Base-by-base conservation (phyloP, 1,140 invertebrate genomes). In the Pogonomyrmex barbatus region DNA sequence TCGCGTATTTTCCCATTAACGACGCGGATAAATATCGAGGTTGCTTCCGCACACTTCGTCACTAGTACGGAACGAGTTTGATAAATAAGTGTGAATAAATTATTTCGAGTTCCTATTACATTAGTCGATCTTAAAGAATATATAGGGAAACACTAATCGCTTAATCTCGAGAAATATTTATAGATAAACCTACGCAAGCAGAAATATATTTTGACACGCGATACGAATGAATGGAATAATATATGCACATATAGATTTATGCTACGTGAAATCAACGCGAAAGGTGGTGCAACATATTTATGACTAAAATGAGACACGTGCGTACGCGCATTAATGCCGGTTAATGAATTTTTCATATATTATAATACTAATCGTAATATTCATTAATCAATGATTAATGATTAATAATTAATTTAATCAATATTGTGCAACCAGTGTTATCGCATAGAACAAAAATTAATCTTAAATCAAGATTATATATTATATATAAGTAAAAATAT, bases 1-100 rank as follows among this genome's bases (percentile, higher is more conserved):
- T 89, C 89, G 70, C 86, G 75, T 85, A 90, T 90, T 85, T 88
- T 82, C 79, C 71, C 86, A 90, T 90, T 90, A 89, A 90, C 62
- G 63, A 85, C 70, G 70, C 70, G 77, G 79, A 77, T 88, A 89
- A 89, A 82, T 86, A 90, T 90, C 86, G 76, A 85, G 82, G 81
- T 83, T 86, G 81, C 70, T 88, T 81, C 86, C 86, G 85, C 60
- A 39, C 47, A n/a, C 84, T 33, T 89, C 73, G 78, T 86, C 83
- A 58, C 58, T 60, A 79, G 78, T 33, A 56, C 58, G 75, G 52
- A 89, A 87, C 83, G n/a, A 17, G 17, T 67, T 68, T 56, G 42
- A 87, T 56, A 73, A 75, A 78, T 76, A 39, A 47, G 5, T 17
- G 8, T 50, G 8, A 33, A 82, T 54, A 33, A 73, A 82, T 36